These are phyloP conservation scores for Cheilosia variabilis DNA, from an alignment of 2,888 invertebrate species.

Conservation along the genomic window DNA sequence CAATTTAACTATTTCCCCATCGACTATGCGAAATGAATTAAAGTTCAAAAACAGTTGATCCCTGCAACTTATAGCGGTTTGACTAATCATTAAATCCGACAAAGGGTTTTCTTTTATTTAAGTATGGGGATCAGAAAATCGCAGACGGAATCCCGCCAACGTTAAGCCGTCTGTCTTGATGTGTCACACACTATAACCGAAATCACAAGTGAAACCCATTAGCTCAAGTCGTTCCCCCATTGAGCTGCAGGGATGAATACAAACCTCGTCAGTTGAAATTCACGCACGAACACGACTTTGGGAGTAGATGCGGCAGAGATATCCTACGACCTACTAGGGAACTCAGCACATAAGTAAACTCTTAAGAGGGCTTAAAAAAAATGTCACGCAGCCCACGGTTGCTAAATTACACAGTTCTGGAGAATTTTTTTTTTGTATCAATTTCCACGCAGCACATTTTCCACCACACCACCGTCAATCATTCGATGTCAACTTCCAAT, in stretches of 20 bases:
- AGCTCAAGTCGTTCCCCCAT: neutral
- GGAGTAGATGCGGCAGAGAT: neutral
- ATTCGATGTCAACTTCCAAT: constrained; percentile 49
- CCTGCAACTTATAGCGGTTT: neutral
- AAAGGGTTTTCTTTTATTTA: neutral
- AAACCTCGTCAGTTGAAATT: constrained; percentile 16
- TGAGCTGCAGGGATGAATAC: neutral
- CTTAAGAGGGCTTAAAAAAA: neutral
- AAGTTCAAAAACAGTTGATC: neutral
- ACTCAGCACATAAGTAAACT: neutral
- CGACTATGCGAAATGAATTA: neutral
- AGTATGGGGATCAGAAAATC: neutral
- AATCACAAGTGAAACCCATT: constrained; percentile 12
- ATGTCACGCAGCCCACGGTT: neutral
- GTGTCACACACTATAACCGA: neutral
- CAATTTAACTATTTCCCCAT: too few relatives aligned
- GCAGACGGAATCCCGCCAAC: neutral
- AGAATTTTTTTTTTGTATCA: constrained; percentile 8
- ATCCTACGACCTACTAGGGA: neutral
- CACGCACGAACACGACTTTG: neutral
- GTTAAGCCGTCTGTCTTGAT: neutral
- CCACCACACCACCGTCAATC: constrained; percentile 16
- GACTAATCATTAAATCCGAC: neutral
- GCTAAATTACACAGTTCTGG: constrained; percentile 10
- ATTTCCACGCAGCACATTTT: neutral